Conservation (phyloP, 2,113 vertebrate genomes). For the Phainopepla nitens region DNA sequence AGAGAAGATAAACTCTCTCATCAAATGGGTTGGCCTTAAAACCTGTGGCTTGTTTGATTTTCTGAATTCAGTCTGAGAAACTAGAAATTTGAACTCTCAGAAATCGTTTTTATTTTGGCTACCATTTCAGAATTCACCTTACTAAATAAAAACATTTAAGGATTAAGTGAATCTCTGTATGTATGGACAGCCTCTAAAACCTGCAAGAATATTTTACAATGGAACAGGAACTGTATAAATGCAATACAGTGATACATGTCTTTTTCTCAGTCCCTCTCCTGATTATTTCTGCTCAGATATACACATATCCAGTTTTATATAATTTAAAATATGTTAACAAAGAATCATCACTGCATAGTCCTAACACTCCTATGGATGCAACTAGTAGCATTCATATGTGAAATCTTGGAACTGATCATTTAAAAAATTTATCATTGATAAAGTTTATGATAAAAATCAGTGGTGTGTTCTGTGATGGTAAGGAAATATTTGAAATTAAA, state of each 20-base stretch:
- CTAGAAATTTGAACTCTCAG: neutral
- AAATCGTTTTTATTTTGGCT: neutral
- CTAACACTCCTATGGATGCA: neutral
- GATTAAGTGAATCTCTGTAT: neutral
- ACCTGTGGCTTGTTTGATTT: neutral
- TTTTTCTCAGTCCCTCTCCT: neutral
- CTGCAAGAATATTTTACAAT: neutral
- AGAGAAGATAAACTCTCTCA: neutral
- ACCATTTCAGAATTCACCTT: neutral
- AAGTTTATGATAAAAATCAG: neutral
- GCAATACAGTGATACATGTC: neutral
- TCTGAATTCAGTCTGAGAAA: neutral
- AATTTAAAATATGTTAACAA: neutral
- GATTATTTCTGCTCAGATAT: neutral
- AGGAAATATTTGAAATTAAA: neutral
- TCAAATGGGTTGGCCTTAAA: neutral
- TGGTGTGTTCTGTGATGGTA: neutral
- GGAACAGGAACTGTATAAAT: neutral
- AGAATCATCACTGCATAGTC: neutral
- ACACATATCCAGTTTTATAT: neutral
- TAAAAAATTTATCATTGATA: neutral
- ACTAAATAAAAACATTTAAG: neutral
- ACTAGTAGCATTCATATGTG: neutral
- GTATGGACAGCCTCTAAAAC: fast-evolving
- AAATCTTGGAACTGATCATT: neutral